Base-by-base conservation (phyloP, 2,113 vertebrate genomes). In the Grammomys surdaster region DNA sequence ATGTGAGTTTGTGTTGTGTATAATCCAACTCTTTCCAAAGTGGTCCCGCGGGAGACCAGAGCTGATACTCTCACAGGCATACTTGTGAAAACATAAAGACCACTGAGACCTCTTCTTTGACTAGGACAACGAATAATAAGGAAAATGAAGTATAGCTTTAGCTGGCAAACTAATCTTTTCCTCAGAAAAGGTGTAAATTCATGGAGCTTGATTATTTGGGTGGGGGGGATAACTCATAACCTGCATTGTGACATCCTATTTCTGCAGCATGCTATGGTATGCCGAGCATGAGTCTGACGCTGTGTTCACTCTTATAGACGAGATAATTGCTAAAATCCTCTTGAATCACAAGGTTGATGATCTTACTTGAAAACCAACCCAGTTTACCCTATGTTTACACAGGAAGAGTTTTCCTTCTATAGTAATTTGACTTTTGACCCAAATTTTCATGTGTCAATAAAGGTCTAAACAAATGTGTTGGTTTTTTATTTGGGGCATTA, bases 241-340 rank as follows among this genome's bases (percentile, higher is more conserved):
- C 69, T 97, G 87, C 65, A 96, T 97, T 95, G 17, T 92, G 81
- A 60, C 89, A 54, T 97, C 96, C 46, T 72, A 85, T 97, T 95
- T 94, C 92, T 97, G 40, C 31, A 95, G 58, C 89, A 95, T 88
- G 40, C 77, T 76, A 7, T 73, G 26, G 72, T 92, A 95, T 82
- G 92, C 77, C n/a, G 33, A 86, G 73, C 70, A 43, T 17, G 22
- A 65, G 5, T 91, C 16, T 4, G n/a, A 80, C 7, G 19, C 69
- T 4, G 22, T 75, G 16, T 86, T 56, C 28, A 19, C 33, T 85
- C 77, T 81, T 96, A 22, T 72, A 77, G 89, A 89, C 43, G 93
- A 22, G 51, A 92, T 65, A 70, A n/a, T 69, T 10, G 54, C 19
- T 89, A 76, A 96, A 91, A 91, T 48, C 36, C 91, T 77, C 90